A percentile compares a stretch with the other conserved stretches of the same genome.
These are phyloP conservation scores for Saimiri boliviensis DNA, from an alignment of 2,113 vertebrate genomes.

Conservation along the genomic window DNA sequence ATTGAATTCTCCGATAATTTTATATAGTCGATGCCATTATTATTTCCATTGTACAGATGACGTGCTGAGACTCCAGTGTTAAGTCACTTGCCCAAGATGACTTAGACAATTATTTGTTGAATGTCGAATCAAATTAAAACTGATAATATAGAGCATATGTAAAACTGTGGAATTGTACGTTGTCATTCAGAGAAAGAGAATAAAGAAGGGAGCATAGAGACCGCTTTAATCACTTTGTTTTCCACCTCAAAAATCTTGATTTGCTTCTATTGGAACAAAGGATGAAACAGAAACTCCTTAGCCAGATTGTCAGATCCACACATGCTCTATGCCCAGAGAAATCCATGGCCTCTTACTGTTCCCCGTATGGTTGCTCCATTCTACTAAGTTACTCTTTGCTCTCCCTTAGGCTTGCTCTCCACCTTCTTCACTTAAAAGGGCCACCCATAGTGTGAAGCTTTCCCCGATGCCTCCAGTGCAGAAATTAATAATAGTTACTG, in stretches of 20 bases:
- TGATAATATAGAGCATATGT: not conserved
- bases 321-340: rapidly evolving
- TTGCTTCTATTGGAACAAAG: not conserved
- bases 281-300: not conserved
- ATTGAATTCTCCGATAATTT: not conserved
- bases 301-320: not conserved
- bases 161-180: not conserved
- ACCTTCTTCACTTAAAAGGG: not conserved
- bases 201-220: not conserved
- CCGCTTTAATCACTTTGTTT: constrained; percentile 20
- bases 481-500: not conserved
- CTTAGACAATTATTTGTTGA: not conserved
- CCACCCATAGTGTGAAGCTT: not conserved
- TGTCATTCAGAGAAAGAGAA: not conserved
- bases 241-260: not conserved
- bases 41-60: not conserved
- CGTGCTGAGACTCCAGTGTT: not conserved
- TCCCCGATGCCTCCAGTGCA: not conserved
- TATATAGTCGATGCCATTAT: not conserved
- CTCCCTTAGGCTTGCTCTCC: not conserved
- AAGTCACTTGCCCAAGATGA: not conserved
- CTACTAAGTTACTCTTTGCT: not conserved
- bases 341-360: not conserved
- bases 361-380: not conserved
- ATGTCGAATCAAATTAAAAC: not conserved